phyloP scores from a whole-genome alignment of 2,888 invertebrate genomes.

The Aporophyla lueneburgensis region DNA sequence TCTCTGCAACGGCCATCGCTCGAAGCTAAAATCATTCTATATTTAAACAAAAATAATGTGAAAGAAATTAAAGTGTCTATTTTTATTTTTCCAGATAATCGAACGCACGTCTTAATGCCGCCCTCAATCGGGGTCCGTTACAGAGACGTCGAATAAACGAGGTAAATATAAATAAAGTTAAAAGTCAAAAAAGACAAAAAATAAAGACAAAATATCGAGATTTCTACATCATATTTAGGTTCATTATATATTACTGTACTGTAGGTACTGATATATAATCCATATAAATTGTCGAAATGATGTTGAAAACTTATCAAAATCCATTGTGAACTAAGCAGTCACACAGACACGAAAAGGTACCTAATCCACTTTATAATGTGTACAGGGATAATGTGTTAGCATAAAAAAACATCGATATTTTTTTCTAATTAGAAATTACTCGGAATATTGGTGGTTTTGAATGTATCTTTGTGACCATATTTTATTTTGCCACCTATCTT shows the following conservation, averaged over 20 bases:
- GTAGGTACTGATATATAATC: too few species aligned
- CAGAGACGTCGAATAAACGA: slow-evolving; percentile 77
- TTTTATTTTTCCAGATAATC: slow-evolving; percentile 80
- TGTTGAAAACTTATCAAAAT: too few species aligned
- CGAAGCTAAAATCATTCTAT: slow-evolving; percentile 39
- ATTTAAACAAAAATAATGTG: slow-evolving; percentile 45
- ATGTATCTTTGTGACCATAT: background rate
- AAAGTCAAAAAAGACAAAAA: too few species aligned
- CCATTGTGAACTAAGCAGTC: too few species aligned
- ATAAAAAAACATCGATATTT: too few species aligned
- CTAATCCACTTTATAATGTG: too few species aligned
- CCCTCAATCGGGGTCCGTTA: slow-evolving; percentile 69
- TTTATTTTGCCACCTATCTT: background rate
- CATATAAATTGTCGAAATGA: too few species aligned
- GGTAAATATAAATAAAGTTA: slow-evolving; percentile 66
- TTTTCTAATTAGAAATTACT: background rate
- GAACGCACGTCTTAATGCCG: slow-evolving; percentile 80
- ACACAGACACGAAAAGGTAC: too few species aligned
- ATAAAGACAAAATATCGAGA: too few species aligned
- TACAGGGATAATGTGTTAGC: too few species aligned
- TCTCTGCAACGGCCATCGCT: slow-evolving; percentile 17
- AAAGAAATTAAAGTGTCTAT: slow-evolving; percentile 33
- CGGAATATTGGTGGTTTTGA: background rate
- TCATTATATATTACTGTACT: too few species aligned
- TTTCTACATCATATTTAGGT: too few species aligned